Evolutionary conservation across 2,888 invertebrate species (phyloP).

Genomic region (Rhaphigaster nebulosa): DNA sequence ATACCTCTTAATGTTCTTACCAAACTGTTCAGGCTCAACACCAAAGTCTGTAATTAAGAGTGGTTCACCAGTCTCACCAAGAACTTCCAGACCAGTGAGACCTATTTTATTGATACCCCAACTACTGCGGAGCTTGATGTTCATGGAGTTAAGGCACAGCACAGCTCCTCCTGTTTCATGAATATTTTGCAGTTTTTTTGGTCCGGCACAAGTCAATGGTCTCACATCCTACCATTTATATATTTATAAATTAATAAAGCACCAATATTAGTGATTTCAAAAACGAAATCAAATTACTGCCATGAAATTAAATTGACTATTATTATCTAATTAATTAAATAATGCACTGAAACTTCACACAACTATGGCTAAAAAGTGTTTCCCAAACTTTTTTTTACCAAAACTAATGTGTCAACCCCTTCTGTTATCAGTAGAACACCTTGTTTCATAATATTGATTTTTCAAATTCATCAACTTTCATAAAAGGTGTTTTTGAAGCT

Average conservation of each 20-base stretch:
- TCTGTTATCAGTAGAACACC: too few species aligned
- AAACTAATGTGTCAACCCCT: too few species aligned
- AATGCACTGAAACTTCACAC: not conserved
- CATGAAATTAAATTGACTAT: not conserved
- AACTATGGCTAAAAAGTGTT: too few species aligned
- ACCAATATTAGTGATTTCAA: not conserved
- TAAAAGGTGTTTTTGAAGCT: too few species aligned
- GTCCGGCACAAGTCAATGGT: conserved; percentile 68
- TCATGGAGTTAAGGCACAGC: conserved; percentile 65
- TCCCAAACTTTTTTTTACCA: too few species aligned
- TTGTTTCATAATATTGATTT: too few species aligned
- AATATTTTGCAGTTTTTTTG: conserved; percentile 64
- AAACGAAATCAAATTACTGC: not conserved
- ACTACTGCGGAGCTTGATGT: conserved; percentile 75
- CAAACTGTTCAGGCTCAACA: conserved; percentile 53
- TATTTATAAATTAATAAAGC: conserved; percentile 12
- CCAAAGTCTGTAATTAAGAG: conserved; percentile 59
- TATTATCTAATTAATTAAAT: not conserved
- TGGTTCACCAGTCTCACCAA: conserved; percentile 65
- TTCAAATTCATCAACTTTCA: too few species aligned
- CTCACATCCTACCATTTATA: conserved; percentile 66
- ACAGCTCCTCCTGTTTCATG: conserved; percentile 64
- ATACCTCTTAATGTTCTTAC: conserved; percentile 44
- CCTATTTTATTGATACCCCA: conserved; percentile 77
- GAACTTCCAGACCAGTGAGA: conserved; percentile 72